Conservation (phyloP, 2,888 invertebrate species). For the Graphium colonna region DNA sequence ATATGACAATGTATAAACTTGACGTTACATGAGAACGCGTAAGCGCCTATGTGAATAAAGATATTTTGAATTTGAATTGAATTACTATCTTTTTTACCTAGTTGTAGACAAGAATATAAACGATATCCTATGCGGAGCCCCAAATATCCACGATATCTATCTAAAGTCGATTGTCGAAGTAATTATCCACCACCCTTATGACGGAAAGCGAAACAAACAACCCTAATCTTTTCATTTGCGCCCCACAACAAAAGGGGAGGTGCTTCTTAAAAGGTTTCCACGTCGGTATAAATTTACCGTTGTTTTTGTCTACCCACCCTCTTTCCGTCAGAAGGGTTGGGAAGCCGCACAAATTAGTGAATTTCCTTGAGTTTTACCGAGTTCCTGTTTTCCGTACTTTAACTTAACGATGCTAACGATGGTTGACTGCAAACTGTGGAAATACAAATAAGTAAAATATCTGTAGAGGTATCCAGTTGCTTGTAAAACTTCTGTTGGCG, state of each 20-base stretch:
- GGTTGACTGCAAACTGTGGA: no score
- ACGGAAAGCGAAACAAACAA: slow-evolving; percentile 11
- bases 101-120: no score
- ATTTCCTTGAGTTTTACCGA: slow-evolving; percentile 1
- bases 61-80: no score
- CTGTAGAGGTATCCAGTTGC: no score
- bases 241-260: slow-evolving; percentile 54
- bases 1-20: no score
- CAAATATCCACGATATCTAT: no score
- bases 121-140: no score
- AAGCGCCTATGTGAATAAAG: no score
- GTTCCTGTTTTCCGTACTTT: slow-evolving; percentile 10
- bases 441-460: no score
- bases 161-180: not conserved
- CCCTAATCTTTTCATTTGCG: slow-evolving; percentile 53
- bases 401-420: not conserved
- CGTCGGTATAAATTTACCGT: slow-evolving; percentile 57
- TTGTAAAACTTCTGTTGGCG: no score
- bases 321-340: slow-evolving; percentile 52
- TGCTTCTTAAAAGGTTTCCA: slow-evolving; percentile 72
- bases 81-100: no score
- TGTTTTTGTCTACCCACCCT: slow-evolving; percentile 38
- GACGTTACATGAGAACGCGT: no score
- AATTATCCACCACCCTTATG: slow-evolving; percentile 1
- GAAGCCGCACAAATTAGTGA: slow-evolving; percentile 57